Base-by-base conservation (phyloP, 2,888 invertebrate genomes). In the Ophion costatus region DNA sequence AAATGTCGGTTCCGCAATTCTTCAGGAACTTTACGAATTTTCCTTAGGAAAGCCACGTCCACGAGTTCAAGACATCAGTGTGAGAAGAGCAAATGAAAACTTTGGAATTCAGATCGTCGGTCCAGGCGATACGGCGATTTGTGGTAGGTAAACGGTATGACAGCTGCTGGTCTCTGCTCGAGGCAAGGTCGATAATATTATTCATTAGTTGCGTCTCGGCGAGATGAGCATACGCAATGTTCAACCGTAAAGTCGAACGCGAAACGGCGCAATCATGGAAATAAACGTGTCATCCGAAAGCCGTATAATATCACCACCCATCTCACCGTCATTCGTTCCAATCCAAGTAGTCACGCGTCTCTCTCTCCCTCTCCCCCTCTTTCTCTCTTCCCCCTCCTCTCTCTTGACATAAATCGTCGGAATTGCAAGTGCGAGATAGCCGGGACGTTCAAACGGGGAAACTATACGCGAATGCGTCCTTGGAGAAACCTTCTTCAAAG, bases 151-250 rank as follows among this genome's bases (percentile, higher is more conserved):
- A 59, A 61, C 61, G 33, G 63, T 63, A 69, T 51, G 20, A 29
- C 45, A 73, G 80, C 80, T 59, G 78, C 69, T 78, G 87, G 87
- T 87, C 82, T 88, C 87, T 89, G 86, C 83, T 86, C 84, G 84
- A 88, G 88, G 89, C 88, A 91, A 88, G 89, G 89, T 89, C 88
- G 88, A 89, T 91, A 90, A 89, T 89, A 88, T 91, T 89, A 90
- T 91, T 91, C 90, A 92, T 91, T 90, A 92, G 89, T 86, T 86
- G 82, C 78, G 69, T 38, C 64, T 20, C 63, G 69, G 59, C 70
- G 51, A 70, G 22, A 70, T 29, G 79, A 86, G 86, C 85, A 88
- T 87, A 84, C 88, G 89, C 87, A 88, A 89, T 86, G 83, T 85
- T 89, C 87, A 85, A 51, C 82, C 86, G 75, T 77, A 56, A 75